Base-by-base conservation (phyloP, 1,140 invertebrate genomes). In the Drosophila mayri region DNA sequence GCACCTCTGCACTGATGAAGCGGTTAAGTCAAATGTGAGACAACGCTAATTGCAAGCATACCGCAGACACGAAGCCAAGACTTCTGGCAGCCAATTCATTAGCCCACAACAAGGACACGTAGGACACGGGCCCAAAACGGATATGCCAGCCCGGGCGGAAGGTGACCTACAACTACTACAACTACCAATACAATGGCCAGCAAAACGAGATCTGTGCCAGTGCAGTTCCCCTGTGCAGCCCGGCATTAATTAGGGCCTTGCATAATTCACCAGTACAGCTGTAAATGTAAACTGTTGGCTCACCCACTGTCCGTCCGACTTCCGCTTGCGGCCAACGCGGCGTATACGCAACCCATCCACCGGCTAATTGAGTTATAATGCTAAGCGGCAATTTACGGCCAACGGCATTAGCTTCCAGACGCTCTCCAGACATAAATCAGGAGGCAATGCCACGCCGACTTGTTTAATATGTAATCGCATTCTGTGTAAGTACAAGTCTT, bases 291-390 rank as follows among this genome's bases (percentile, higher is more conserved):
- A 62, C 40, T 74, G 71, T 50, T 49, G 46, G 22, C 62, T 43
- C 57, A 70, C 38, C 59, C 14, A 37, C 38, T 49, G 22, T 43
- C 44, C 32, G 22, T 43, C 44, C 32, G 43, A 44, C 61, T 76
- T 76, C 59, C 66, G 73, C 18, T 30, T 16, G 35, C n/a, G 32
- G 28, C 20, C 47, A 71, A 70, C 47, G 22, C 47, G 49, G 62
- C 81, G 81, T 77, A 85, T 85, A 77, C 77, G 59, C 72, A 81
- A 63, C 38, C 55, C 60, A 28, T 61, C 54, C 61, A 30, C 64
- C 20, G 40, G 59, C 80, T 88, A 87, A 87, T 87, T 87, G 80
- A 80, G 76, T 88, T 83, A 88, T 83, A 83, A 88, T 83, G 67
- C 72, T 74, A 87, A 88, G 67, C 80, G 64, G 63, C 71, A 65